Percentiles rank a stretch among this genome's conserved stretches.
Conservation (phyloP, 2,888 invertebrate genomes). For the Apamea sordens region DNA sequence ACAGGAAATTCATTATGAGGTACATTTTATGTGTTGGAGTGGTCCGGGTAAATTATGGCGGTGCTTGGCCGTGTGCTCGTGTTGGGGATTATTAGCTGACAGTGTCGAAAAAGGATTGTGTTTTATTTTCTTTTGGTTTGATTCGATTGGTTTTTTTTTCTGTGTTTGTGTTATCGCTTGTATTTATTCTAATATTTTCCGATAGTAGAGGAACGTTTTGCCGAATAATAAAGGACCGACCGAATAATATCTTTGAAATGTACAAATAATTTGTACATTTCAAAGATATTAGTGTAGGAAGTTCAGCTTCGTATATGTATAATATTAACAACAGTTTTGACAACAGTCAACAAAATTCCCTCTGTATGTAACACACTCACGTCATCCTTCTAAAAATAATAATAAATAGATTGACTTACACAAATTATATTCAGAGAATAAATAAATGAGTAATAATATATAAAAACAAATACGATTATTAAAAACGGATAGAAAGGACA, state of each 20-base stretch:
- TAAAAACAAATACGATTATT: too few species aligned
- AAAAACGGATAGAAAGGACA: too few species aligned
- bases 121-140: background rate
- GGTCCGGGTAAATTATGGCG: conserved; percentile 38
- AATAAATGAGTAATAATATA: too few species aligned
- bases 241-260: too few species aligned
- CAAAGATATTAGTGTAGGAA: background rate
- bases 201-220: background rate
- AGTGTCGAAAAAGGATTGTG: background rate
- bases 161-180: background rate
- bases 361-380: background rate
- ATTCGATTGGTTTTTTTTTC: background rate
- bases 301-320: background rate
- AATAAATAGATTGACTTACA: too few species aligned
- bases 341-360: background rate
- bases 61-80: conserved; percentile 13
- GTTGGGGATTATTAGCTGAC: conserved; percentile 23
- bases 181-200: background rate
- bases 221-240: background rate
- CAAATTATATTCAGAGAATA: too few species aligned
- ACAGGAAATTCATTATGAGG: conserved; percentile 36
- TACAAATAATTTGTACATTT: background rate
- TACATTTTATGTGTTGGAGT: conserved; percentile 39
- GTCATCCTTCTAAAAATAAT: too few species aligned
- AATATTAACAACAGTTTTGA: background rate